Base-by-base conservation (phyloP, 2,113 vertebrate genomes). In the Sebastes fasciatus region DNA sequence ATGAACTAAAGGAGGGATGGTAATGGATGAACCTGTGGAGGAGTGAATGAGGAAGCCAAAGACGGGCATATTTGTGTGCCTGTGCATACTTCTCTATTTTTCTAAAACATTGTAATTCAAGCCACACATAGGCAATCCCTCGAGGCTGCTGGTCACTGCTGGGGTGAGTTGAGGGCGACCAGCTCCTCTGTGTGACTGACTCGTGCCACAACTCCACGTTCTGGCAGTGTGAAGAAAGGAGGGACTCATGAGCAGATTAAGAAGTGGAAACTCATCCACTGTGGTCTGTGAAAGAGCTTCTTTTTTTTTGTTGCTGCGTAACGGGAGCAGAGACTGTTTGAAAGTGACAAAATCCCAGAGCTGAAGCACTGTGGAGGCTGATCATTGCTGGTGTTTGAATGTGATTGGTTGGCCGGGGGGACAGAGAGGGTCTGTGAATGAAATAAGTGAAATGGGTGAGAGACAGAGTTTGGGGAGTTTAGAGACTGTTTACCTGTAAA, bases 11-110 rank as follows among this genome's bases (percentile, higher is more conserved):
- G 66, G 55, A 72, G 75, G 71, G 8, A 46, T 52, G 23, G 51
- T 21, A 1, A 80, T 58, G 46, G 73, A 78, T 79, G 42, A 91
- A 84, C 89, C 91, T 90, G 89, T 90, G 92, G 80, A 89, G 10
- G 80, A 88, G 77, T 76, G 80, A 89, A 74, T 82, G 83, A 79
- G 77, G 74, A 86, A 78, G 83, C 89, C 91, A 93, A 91, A 90
- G 79, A 86, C 62, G 23, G 82, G 79, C 83, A 48, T 63, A 67
- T 85, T 46, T 74, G 60, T 82, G 58, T 65, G 86, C 70, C 57
- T 67, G 71, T 80, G 77, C 75, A 77, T 68, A 79, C 79, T 55
- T 80, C 26, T 76, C 52, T 84, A 66, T 86, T 79, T 92, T 86
- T 93, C 68, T 79, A 70, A 79, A 74, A 73, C 60, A 60, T 80